A percentile compares a stretch with the other conserved stretches of the same genome.
Evolutionary conservation across 2,797 vertebrate genomes (phyloP).

Genomic region (Cuculus canorus): DNA sequence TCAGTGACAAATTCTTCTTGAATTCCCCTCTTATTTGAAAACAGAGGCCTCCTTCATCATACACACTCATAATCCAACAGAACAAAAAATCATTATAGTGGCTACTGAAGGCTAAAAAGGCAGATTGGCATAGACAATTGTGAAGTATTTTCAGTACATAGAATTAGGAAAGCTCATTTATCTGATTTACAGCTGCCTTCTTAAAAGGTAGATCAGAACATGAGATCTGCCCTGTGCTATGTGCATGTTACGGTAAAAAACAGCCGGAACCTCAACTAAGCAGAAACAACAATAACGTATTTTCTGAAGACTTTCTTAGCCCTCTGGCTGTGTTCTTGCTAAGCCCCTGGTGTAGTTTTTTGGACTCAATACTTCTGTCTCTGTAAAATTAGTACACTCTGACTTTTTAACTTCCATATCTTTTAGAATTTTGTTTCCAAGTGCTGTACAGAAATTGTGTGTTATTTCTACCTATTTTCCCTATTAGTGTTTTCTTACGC

Average conservation of each 20-base stretch:
- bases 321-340: neutral
- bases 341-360: neutral
- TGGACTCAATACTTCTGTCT: neutral
- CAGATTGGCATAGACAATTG: neutral
- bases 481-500: slow-evolving; percentile 35
- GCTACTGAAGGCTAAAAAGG: neutral
- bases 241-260: neutral
- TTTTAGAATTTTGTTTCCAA: neutral
- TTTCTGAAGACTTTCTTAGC: neutral
- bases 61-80: slow-evolving; percentile 3
- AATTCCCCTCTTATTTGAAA: slow-evolving; percentile 37
- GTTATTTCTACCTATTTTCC: neutral
- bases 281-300: neutral
- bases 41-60: slow-evolving; percentile 34
- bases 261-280: neutral
- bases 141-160: neutral
- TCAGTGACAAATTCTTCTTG: slow-evolving; percentile 23
- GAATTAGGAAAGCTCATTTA: slow-evolving; percentile 28
- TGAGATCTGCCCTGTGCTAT: neutral
- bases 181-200: slow-evolving; percentile 27
- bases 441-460: neutral
- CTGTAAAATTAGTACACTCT: neutral
- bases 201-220: slow-evolving; percentile 6
- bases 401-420: neutral
- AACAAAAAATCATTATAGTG: slow-evolving; percentile 52